A percentile compares a stretch with the other conserved stretches of the same genome.
Evolutionary conservation across 1,140 invertebrate species (phyloP).

Genomic region (Diachasma alloeum): DNA sequence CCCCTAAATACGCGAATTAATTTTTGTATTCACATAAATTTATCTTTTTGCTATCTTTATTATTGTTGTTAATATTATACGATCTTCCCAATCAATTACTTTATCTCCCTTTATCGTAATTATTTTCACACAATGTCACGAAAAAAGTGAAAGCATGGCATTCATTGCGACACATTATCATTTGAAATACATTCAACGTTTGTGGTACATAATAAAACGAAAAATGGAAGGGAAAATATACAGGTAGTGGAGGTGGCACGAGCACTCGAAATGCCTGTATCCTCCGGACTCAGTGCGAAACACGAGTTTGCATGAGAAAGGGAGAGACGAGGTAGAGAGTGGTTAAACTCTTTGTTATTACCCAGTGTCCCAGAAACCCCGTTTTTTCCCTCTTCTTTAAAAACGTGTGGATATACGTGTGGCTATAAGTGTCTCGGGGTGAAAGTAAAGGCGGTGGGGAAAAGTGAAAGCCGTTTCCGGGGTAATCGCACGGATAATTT

Average conservation of each 20-base stretch:
- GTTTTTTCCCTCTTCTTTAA: slow-evolving; percentile 3
- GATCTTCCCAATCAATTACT: too few species aligned
- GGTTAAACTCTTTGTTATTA: slow-evolving; percentile 38
- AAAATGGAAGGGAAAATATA: background rate
- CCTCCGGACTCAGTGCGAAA: too few species aligned
- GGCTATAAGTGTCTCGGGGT: slow-evolving; percentile 28
- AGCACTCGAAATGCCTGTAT: background rate
- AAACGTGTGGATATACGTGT: background rate
- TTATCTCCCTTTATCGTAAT: background rate
- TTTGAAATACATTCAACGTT: background rate
- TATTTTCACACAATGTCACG: too few species aligned
- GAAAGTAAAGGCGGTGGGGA: slow-evolving; percentile 41
- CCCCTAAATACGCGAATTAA: too few species aligned
- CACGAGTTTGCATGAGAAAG: background rate
- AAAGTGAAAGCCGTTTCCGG: slow-evolving; percentile 64
- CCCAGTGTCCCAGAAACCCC: slow-evolving; percentile 52
- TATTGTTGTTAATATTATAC: too few species aligned
- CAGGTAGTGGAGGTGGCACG: background rate
- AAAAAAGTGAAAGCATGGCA: background rate
- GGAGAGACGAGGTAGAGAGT: slow-evolving; percentile 12
- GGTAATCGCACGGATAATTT: slow-evolving; percentile 40
- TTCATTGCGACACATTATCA: background rate
- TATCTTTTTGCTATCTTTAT: too few species aligned
- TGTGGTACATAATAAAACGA: slow-evolving; percentile 19
- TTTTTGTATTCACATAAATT: too few species aligned